These are phyloP conservation scores for Dipodomys stephensi DNA, from an alignment of 2,113 vertebrate genomes.

Conservation along the genomic window DNA sequence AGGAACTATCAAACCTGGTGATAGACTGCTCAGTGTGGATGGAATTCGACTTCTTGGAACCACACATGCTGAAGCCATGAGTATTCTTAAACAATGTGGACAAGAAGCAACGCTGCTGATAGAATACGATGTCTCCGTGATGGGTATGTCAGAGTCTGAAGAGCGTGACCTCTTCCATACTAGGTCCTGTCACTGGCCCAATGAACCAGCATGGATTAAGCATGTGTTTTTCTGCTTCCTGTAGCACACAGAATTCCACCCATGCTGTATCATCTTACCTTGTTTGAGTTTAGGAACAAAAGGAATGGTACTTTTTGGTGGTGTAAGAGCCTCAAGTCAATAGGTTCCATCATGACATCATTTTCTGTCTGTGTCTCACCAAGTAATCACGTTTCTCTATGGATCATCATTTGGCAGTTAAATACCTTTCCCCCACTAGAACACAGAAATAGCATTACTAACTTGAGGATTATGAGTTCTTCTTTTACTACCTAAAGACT, in stretches of 20 bases:
- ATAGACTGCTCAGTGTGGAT: constrained; percentile 96
- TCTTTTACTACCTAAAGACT: neutral
- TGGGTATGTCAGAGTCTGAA: constrained; percentile 89
- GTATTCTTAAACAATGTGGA: constrained; percentile 97
- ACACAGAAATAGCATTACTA: constrained; percentile 47
- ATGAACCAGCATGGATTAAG: constrained; percentile 66
- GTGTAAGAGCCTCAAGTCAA: constrained; percentile 71
- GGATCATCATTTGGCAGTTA: neutral
- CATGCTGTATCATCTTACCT: constrained; percentile 69
- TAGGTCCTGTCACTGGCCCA: constrained; percentile 40
- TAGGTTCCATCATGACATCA: neutral
- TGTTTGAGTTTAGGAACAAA: constrained; percentile 81
- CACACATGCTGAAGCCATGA: constrained; percentile 96
- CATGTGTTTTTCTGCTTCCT: constrained; percentile 37
- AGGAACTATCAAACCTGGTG: constrained; percentile 96
- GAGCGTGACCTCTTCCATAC: neutral
- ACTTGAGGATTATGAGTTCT: neutral
- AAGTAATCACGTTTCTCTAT: neutral
- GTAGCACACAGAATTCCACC: constrained; percentile 65
- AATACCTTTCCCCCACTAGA: neutral
- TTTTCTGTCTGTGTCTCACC: neutral
- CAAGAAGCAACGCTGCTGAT: constrained; percentile 97
- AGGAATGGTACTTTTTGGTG: constrained; percentile 78
- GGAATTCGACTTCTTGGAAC: constrained; percentile 97
- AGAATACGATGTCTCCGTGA: constrained; percentile 98